phyloP scores from a whole-genome alignment of 2,113 vertebrate species.

The Osmerus eperlanus region DNA sequence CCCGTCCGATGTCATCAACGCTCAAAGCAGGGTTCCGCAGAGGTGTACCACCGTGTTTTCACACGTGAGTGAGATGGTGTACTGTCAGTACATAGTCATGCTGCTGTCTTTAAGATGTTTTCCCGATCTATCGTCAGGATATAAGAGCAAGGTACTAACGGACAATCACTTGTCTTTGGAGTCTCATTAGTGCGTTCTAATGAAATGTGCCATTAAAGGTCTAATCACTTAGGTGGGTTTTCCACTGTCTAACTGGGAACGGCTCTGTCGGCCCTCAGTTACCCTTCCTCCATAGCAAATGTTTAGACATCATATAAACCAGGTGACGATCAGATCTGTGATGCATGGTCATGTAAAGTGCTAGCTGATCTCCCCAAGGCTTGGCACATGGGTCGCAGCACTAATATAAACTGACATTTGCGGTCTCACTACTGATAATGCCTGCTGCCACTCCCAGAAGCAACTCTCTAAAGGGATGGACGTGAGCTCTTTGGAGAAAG shows the following conservation, averaged over 20 bases:
- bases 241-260: too few relatives aligned
- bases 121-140: too few relatives aligned
- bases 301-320: not conserved
- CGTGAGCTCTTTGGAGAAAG: not conserved
- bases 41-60: too few relatives aligned
- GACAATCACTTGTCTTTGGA: too few relatives aligned
- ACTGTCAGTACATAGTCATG: too few relatives aligned
- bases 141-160: too few relatives aligned
- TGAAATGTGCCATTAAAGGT: too few relatives aligned
- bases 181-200: too few relatives aligned
- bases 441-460: not conserved
- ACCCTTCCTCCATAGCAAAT: not conserved
- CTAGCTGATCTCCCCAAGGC: not conserved
- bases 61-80: too few relatives aligned
- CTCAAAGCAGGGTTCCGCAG: constrained; percentile 23
- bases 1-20: constrained; percentile 46
- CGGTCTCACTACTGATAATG: not conserved
- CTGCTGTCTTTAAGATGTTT: too few relatives aligned
- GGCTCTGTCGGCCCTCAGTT: too few relatives aligned
- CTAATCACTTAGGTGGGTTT: too few relatives aligned
- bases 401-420: not conserved
- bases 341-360: not conserved
- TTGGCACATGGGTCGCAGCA: not conserved
- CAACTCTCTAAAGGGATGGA: not conserved
- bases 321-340: not conserved